Conservation (phyloP, 1,140 invertebrate species). For the Scaptomyza pallida region DNA sequence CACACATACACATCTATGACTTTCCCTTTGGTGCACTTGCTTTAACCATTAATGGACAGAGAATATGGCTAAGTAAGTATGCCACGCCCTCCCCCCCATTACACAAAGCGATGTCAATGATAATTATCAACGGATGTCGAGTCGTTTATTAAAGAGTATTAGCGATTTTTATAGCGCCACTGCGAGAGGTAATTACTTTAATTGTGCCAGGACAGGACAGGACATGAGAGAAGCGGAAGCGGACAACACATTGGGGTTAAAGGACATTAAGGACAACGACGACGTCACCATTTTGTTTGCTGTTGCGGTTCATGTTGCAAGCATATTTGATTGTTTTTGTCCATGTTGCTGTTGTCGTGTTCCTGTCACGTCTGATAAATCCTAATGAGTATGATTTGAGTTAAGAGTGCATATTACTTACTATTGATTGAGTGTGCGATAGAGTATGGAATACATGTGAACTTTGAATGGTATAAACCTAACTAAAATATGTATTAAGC, state of each 20-base stretch:
- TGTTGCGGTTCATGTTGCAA: slow-evolving; percentile 7
- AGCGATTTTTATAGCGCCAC: slow-evolving; percentile 55
- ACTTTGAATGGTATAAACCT: no score
- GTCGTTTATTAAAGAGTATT: slow-evolving; percentile 46
- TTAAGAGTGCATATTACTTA: background rate
- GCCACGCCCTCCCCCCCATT: background rate
- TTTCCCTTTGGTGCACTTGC: slow-evolving; percentile 15
- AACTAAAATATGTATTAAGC: no score
- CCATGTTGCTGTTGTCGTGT: background rate
- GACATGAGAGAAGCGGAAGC: background rate
- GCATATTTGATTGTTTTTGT: slow-evolving; percentile 30
- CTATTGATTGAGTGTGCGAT: background rate
- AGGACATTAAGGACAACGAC: slow-evolving; percentile 14
- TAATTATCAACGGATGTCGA: slow-evolving; percentile 55
- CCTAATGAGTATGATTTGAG: slow-evolving; percentile 3
- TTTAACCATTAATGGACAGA: slow-evolving; percentile 28
- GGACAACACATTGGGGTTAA: background rate
- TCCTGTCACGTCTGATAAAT: background rate
- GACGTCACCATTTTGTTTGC: slow-evolving; percentile 41
- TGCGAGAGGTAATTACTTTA: slow-evolving; percentile 68
- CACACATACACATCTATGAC: slow-evolving; percentile 9
- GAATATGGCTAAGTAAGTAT: slow-evolving; percentile 27
- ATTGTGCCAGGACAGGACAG: slow-evolving; percentile 38
- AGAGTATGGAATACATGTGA: background rate
- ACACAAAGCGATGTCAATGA: slow-evolving; percentile 58